These are phyloP conservation scores for Phrynocephalus guinanensis DNA, from an alignment of 2,797 vertebrate genomes.

Conservation along the genomic window DNA sequence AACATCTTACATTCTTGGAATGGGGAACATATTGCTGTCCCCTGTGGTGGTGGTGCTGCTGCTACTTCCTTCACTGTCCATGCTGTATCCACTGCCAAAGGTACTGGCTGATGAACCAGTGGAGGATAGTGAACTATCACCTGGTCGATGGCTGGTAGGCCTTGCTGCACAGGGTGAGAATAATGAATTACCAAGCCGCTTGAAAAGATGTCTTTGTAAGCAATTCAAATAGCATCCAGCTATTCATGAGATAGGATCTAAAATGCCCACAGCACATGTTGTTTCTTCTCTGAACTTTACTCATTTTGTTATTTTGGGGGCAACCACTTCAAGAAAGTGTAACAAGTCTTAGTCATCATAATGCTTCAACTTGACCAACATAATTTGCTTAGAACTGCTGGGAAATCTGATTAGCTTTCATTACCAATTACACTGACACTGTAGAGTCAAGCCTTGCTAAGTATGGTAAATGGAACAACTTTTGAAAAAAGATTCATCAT, in stretches of 20 bases:
- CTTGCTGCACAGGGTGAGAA: slow-evolving; percentile 85
- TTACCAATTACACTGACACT: not conserved
- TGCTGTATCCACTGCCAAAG: slow-evolving; percentile 89
- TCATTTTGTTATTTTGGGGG: slow-evolving; percentile 3
- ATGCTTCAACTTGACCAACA: not conserved
- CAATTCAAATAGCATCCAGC: not conserved
- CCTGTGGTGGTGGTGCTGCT: slow-evolving; percentile 74
- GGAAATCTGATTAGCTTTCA: not conserved
- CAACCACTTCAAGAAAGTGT: not conserved
- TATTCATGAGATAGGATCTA: slow-evolving; percentile 24
- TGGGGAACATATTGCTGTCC: slow-evolving; percentile 93
- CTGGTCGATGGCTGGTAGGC: slow-evolving; percentile 84
- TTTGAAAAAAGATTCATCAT: slow-evolving; percentile 30
- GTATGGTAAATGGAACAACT: slow-evolving; percentile 24
- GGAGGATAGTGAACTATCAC: slow-evolving; percentile 87
- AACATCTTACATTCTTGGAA: slow-evolving; percentile 92
- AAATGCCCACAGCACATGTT: slow-evolving; percentile 29
- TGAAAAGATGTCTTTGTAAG: not conserved
- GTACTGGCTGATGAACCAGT: slow-evolving; percentile 90
- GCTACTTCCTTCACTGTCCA: slow-evolving; percentile 88
- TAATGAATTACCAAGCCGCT: slow-evolving; percentile 50
- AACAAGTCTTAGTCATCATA: not conserved
- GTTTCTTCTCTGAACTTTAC: slow-evolving; percentile 2
- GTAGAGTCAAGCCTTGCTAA: not conserved
- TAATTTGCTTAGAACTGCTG: not conserved